These are phyloP conservation scores for Enteromius unitaeniatus DNA, from an alignment of 2,797 vertebrate species.

Conservation along the genomic window DNA sequence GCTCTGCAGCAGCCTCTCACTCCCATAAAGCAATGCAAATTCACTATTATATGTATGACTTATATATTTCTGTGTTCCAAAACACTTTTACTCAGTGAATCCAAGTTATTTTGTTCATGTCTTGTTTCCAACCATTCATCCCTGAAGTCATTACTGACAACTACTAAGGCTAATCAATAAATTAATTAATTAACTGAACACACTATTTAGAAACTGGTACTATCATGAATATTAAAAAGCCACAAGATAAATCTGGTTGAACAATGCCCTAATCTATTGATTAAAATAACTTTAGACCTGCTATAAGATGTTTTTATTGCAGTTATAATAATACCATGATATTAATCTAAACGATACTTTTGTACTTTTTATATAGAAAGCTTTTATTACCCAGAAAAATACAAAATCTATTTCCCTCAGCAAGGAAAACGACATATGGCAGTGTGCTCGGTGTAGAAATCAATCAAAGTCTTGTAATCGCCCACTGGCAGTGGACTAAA, in stretches of 20 bases:
- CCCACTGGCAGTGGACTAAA: conserved; percentile 29
- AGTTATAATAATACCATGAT: not conserved
- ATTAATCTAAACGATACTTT: not conserved
- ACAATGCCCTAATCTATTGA: not conserved
- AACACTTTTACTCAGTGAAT: not conserved
- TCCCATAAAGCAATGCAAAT: not conserved
- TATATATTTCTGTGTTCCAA: not conserved
- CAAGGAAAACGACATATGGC: not conserved
- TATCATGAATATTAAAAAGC: not conserved
- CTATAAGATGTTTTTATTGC: not conserved
- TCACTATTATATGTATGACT: not conserved
- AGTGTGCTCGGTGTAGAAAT: not conserved
- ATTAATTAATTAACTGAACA: not conserved
- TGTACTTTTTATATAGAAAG: not conserved
- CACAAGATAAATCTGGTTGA: not conserved
- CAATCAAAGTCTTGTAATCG: conserved; percentile 11
- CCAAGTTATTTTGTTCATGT: not conserved
- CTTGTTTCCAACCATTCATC: not conserved
- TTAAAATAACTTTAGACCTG: not conserved
- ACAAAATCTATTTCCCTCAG: not conserved
- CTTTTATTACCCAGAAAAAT: not conserved
- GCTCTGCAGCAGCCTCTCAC: not conserved
- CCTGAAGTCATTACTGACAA: not conserved
- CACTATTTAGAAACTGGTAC: not conserved
- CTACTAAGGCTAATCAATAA: not conserved